phyloP scores from a whole-genome alignment of 1,140 invertebrate genomes.

The Leptinotarsa texana region DNA sequence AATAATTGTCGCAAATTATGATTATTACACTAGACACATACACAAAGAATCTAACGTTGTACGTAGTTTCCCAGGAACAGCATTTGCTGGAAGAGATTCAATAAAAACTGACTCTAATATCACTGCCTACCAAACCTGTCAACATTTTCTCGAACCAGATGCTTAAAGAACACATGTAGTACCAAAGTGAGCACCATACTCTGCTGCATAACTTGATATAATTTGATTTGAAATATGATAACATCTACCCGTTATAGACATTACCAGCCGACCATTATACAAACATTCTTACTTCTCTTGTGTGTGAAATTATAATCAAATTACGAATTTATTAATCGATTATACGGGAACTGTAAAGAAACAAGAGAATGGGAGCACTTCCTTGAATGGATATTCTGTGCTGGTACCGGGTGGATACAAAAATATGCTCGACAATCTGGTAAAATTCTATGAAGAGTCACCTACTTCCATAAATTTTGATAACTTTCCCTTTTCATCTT shows the following conservation, averaged over 20 bases:
- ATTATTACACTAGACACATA: background rate
- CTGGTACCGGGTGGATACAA: background rate
- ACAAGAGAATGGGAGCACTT: background rate
- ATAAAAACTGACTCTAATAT: slow-evolving; percentile 1
- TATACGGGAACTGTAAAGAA: background rate
- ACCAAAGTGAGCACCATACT: slow-evolving; percentile 4
- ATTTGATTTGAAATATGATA: slow-evolving; percentile 9
- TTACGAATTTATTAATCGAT: slow-evolving; percentile 3
- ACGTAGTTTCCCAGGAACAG: slow-evolving; percentile 2
- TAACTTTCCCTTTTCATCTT: no score
- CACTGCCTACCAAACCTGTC: slow-evolving; percentile 7
- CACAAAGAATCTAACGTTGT: background rate
- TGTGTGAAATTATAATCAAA: slow-evolving; percentile 6
- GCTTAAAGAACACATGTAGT: slow-evolving; percentile 8
- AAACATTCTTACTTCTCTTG: slow-evolving; percentile 5
- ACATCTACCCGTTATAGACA: slow-evolving; percentile 5
- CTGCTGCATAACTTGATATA: background rate
- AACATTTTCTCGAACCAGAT: slow-evolving; percentile 1
- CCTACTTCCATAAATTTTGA: no score
- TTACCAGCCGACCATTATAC: slow-evolving; percentile 2
- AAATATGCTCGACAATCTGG: no score
- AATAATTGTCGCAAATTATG: background rate
- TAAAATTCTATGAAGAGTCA: no score
- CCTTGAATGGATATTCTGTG: background rate
- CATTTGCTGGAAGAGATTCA: slow-evolving; percentile 2